Evolutionary conservation across 2,113 vertebrate species (phyloP).

Genomic region (Ia io): DNA sequence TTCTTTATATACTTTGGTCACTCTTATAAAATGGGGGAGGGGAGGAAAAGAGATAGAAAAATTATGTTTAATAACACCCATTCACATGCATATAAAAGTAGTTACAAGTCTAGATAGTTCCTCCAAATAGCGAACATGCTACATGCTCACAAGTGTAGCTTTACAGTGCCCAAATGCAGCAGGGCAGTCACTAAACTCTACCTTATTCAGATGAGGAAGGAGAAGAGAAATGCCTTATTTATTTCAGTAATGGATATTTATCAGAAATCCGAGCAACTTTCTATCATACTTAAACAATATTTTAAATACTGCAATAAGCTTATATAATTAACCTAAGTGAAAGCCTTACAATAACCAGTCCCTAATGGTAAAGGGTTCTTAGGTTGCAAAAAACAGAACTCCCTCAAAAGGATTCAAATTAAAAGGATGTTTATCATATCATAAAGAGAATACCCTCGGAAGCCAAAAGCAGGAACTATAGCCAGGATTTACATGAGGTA

Average conservation of each 20-base stretch:
- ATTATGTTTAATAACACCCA: neutral
- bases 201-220: neutral
- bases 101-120: neutral
- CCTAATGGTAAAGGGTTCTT: neutral
- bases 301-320: neutral
- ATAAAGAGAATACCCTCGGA: neutral
- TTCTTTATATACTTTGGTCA: neutral
- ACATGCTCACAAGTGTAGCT: neutral
- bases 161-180: neutral
- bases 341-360: neutral
- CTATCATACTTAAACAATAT: neutral
- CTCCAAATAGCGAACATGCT: neutral
- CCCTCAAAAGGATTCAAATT: neutral
- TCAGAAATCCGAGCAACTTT: neutral
- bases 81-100: neutral
- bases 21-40: neutral
- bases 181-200: neutral
- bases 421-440: constrained; percentile 27
- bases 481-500: neutral
- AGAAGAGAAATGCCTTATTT: neutral
- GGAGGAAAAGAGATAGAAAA: neutral
- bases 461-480: neutral
- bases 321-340: constrained; percentile 4
- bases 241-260: neutral
- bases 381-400: neutral